These are phyloP conservation scores for Mesochorus sp. DNA, from an alignment of 2,888 invertebrate species.

Conservation along the genomic window DNA sequence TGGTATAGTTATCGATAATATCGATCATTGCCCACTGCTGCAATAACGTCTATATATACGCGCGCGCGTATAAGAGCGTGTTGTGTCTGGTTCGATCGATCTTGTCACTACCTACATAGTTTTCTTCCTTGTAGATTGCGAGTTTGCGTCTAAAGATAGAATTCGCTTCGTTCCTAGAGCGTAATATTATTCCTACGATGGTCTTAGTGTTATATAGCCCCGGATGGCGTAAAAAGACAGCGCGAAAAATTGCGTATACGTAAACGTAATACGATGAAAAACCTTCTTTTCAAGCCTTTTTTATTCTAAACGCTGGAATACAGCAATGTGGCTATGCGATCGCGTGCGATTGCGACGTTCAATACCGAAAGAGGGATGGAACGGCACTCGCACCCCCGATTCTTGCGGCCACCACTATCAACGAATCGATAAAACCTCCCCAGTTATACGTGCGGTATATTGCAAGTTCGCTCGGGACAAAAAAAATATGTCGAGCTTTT, in stretches of 20 bases:
- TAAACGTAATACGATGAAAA: neutral
- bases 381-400: conserved; percentile 18
- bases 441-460: conserved; percentile 15
- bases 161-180: conserved; percentile 17
- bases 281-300: neutral
- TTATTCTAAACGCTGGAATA: neutral
- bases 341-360: conserved; percentile 47
- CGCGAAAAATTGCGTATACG: neutral
- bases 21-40: neutral
- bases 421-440: conserved; percentile 52
- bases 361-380: conserved; percentile 48
- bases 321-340: conserved; percentile 1
- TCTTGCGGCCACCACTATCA: conserved; percentile 18
- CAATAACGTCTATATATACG: too few relatives aligned
- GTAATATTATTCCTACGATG: too few relatives aligned
- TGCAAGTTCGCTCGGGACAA: neutral
- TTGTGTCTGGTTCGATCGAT: neutral
- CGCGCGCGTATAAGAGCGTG: neutral
- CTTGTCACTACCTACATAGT: neutral
- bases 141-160: conserved; percentile 43
- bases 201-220: too few relatives aligned
- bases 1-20: neutral
- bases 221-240: conserved; percentile 3
- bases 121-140: neutral
- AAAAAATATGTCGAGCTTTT: neutral